Base-by-base conservation (phyloP, 2,113 vertebrate genomes). In the Pelobates fuscus region DNA sequence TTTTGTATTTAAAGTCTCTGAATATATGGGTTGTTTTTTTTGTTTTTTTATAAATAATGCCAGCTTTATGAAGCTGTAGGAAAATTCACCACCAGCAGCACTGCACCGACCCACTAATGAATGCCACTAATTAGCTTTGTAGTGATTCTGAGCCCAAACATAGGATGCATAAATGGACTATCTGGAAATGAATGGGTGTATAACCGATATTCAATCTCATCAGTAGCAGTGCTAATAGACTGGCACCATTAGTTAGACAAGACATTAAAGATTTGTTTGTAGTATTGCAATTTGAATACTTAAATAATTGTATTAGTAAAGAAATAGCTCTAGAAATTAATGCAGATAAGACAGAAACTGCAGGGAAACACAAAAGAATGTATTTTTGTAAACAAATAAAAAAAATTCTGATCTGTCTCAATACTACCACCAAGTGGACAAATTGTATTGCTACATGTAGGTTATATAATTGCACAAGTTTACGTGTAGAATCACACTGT, bases 301-400 rank as follows among this genome's bases (percentile, higher is more conserved):
- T 60, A 61, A 68, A 76, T 68, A 68, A 76, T 68, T 61, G 27
- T 54, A 76, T 76, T 76, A 60, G 73, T 67, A 76, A 46, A 68
- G 55, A n/a, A 67, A 41, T 60, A 24, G 5, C 24, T 61, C 10
- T 37, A 41, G 10, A 25, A 61, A 67, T 59, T 37, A 67, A 76
- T 37, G 55, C 26, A 18, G 21, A 59, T 60, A 70, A 70, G 23
- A 68, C 46, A n/a, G 52, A 44, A 61, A 26, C 37, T 4, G 37
- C 5, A 30, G 41, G 67, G 49, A 49, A 76, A 61, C 57, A 67
- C 17, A 29, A 32, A 24, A n/a, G 2, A 21, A n/a, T n/a, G 5
- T 30, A 26, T 17, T 1, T 3, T 8, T 3, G 24, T 32, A 15
- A 21, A 24, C 17, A 52, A 52, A 10, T 52, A 52, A 8, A 17